phyloP scores from a whole-genome alignment of 2,113 vertebrate species.

The Vulpes lagopus region DNA sequence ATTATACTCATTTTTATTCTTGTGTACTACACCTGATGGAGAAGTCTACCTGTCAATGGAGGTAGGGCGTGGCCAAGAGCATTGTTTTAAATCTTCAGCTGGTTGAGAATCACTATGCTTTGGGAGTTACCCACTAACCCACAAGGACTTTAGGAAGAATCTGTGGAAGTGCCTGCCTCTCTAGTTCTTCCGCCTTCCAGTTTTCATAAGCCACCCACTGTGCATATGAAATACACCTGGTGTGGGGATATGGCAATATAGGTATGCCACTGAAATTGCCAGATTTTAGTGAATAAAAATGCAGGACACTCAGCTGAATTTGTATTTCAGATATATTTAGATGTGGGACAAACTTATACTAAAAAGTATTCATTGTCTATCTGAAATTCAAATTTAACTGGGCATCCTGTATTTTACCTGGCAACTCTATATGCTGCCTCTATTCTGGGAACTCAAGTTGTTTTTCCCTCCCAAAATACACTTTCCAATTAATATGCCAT shows the following conservation, averaged over 20 bases:
- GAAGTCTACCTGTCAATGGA: neutral
- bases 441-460: constrained; percentile 49
- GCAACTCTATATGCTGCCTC: constrained; percentile 33
- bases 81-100: neutral
- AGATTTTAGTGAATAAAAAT: constrained; percentile 65
- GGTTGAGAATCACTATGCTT: neutral
- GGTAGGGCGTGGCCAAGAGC: neutral
- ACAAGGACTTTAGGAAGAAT: neutral
- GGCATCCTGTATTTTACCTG: constrained; percentile 68
- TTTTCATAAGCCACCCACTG: neutral
- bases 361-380: constrained; percentile 40
- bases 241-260: neutral
- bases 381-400: constrained; percentile 71
- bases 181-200: neutral
- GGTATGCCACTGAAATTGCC: constrained; percentile 1
- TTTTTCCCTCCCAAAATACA: neutral
- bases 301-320: neutral
- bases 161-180: constrained; percentile 23
- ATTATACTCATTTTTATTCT: constrained; percentile 10
- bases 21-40: neutral
- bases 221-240: constrained; percentile 11
- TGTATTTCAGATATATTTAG: constrained; percentile 66
- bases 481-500: constrained; percentile 32
- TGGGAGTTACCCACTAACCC: neutral
- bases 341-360: neutral